Conservation (phyloP, 92 coral and sea anemone genomes). For the Zoanthus gigantus region DNA sequence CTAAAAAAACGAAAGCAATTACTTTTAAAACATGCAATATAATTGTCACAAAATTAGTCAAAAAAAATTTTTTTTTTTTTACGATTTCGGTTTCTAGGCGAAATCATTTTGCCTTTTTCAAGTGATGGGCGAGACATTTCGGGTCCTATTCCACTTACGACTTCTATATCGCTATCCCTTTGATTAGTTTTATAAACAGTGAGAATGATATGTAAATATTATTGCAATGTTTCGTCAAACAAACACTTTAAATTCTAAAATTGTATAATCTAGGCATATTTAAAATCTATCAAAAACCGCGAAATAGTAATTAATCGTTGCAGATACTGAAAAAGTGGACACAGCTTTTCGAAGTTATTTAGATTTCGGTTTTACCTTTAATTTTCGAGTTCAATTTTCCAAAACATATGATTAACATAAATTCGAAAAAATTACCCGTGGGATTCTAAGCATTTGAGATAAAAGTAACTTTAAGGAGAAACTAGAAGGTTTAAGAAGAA, state of each 20-base stretch:
- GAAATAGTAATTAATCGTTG: neutral
- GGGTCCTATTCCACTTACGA: neutral
- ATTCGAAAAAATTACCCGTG: neutral
- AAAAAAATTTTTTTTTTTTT: neutral
- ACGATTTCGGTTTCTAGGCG: neutral
- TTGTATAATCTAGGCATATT: neutral
- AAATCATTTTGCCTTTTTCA: neutral
- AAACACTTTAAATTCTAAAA: neutral
- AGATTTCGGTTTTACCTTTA: neutral
- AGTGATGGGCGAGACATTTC: neutral
- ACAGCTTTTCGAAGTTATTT: neutral
- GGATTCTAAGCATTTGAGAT: too few relatives aligned
- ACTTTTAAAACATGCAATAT: neutral
- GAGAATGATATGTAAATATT: neutral
- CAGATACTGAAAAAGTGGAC: neutral
- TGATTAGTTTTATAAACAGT: constrained; percentile 17
- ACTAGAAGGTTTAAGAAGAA: too few relatives aligned
- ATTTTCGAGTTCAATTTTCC: too few relatives aligned
- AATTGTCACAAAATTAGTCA: neutral
- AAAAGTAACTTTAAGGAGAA: too few relatives aligned
- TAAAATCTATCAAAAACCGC: neutral
- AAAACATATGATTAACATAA: neutral
- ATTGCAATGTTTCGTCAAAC: neutral
- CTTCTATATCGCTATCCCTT: neutral
- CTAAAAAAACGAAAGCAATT: neutral